Conservation (phyloP, 2,888 invertebrate species). For the Dicyrtomina minuta region DNA sequence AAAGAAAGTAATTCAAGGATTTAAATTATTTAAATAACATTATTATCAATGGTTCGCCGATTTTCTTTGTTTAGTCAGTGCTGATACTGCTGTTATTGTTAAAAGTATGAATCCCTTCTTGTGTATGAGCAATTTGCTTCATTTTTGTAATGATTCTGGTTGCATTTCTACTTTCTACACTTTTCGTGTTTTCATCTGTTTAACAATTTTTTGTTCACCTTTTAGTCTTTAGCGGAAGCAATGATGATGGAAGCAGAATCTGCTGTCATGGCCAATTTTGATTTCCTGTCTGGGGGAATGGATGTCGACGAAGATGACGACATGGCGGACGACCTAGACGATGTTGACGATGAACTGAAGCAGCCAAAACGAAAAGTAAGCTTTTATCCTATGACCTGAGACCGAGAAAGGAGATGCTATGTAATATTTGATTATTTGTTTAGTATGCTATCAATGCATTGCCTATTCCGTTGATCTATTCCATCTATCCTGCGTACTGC, state of each 20-base stretch:
- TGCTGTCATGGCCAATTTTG: conserved; percentile 94
- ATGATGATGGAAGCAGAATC: conserved; percentile 78
- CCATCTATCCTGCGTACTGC: no score
- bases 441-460: no score
- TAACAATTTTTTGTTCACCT: background rate
- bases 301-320: conserved; percentile 87
- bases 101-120: background rate
- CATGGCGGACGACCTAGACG: conserved; percentile 55
- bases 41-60: background rate
- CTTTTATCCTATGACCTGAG: no score
- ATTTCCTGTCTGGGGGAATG: conserved; percentile 81
- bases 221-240: conserved; percentile 66
- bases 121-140: background rate
- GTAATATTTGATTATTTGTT: no score
- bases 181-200: background rate
- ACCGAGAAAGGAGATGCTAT: no score
- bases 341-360: conserved; percentile 53
- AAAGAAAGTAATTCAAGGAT: conserved; percentile 42
- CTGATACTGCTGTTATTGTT: background rate
- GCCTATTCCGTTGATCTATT: no score
- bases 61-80: background rate
- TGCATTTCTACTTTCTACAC: no score
- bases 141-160: no score
- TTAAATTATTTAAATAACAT: conserved; percentile 12
- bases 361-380: conserved; percentile 49